Evolutionary conservation across 2,797 vertebrate species (phyloP), one percentile per base, ranked within the genome.

Genomic region (Lagocephalus sceleratus): DNA sequence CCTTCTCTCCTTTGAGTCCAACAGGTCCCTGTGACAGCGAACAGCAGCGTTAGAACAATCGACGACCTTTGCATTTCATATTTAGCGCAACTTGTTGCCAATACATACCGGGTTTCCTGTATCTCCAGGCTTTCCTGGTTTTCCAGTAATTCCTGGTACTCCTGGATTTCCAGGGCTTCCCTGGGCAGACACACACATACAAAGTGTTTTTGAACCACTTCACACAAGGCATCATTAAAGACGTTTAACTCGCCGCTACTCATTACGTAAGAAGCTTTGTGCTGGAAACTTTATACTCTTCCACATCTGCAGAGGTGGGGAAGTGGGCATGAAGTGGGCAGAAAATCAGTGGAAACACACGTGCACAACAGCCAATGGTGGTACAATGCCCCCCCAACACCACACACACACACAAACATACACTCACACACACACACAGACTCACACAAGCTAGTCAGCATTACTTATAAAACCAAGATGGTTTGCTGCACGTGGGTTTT

Each of bases 1-100:
- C 97, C 77, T 97, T 99, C 83, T 99, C 97, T 91, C 97, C 97
- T 88, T 97, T 99, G 69, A 89, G 73, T 66, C 97, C 97, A 75
- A 81, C 74, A 57, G 88, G 0, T 75, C 97, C 97, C 97, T 99
- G 76, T 88, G 83, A 89, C 43, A 26, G 5, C 62, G 35, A 54
- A 43, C 11, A 69, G 23, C 6, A 48, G 23, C 2, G 41, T 74
- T 29, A 76, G 20, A 53, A 56, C 10, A 51, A 60, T 10, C 16
- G 14, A 44, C 11, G 11, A 49, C 48, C 10, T 49, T 46, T 15
- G 64, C 6, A 17, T 14, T 20, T 6, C 0, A 60, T 21, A 16
- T 40, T 25, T 35, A 5, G 3, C 2, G 29, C 29, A 11, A 32
- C 29, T 12, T 12, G 11, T 7, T 10, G 5, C 32, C 32, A 35